These are phyloP conservation scores for Calidris pugnax DNA, from an alignment of 2,113 vertebrate species.

Conservation along the genomic window DNA sequence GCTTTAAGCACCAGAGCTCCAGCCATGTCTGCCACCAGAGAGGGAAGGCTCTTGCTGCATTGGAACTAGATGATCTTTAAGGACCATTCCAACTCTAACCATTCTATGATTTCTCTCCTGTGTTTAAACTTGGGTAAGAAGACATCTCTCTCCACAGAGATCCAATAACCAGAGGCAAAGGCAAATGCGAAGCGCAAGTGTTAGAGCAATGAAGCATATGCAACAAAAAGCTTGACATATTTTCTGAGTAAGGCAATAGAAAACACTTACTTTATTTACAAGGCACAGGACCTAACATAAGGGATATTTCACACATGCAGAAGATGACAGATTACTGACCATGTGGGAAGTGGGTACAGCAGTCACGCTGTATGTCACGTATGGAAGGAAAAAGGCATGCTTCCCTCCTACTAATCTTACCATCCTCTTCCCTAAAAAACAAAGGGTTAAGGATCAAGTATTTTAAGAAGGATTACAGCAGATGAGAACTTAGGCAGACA, in stretches of 20 bases:
- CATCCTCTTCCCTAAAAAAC: conserved; percentile 1
- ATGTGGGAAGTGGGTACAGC: conserved; percentile 58
- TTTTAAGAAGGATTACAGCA: background rate
- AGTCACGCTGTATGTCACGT: background rate
- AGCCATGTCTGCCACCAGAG: background rate
- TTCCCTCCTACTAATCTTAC: conserved; percentile 22
- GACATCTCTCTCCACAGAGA: background rate
- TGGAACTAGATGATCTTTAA: background rate
- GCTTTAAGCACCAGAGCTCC: background rate
- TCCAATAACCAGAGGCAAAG: background rate
- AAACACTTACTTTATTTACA: conserved; percentile 41
- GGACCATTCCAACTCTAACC: background rate
- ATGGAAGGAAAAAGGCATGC: background rate
- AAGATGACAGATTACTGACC: conserved; percentile 50
- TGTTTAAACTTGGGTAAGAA: background rate
- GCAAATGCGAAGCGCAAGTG: background rate
- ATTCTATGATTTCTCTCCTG: background rate
- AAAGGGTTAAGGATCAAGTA: background rate
- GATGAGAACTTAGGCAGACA: background rate
- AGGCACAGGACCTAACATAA: conserved; percentile 25
- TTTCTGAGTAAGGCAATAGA: conserved; percentile 42
- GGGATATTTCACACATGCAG: conserved; percentile 48
- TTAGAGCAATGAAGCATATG: conserved; percentile 26
- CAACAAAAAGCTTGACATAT: conserved; percentile 27
- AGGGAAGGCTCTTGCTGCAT: background rate